Percentiles rank a stretch among this genome's conserved stretches.
Evolutionary conservation across 92 coral and sea anemone species (phyloP).

Genomic region (Hydrozoanthus gracilis): DNA sequence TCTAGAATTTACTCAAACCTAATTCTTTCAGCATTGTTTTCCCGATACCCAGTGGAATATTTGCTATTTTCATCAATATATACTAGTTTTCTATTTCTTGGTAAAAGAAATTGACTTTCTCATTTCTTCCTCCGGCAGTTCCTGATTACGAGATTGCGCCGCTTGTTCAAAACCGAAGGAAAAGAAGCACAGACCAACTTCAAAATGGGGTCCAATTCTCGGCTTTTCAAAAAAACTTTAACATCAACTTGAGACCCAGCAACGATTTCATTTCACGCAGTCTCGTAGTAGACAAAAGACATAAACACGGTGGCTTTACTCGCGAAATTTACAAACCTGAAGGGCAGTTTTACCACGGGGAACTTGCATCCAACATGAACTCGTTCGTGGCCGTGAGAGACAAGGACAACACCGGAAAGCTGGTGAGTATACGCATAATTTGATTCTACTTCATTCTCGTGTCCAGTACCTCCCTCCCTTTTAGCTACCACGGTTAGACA

Average conservation of each 20-base stretch:
- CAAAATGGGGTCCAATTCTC: slow-evolving; percentile 41
- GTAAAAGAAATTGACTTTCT: too few species aligned
- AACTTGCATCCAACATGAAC: slow-evolving; percentile 61
- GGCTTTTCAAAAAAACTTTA: slow-evolving; percentile 65
- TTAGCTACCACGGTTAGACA: too few species aligned
- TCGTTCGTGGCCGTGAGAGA: slow-evolving; percentile 85
- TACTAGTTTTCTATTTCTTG: too few species aligned
- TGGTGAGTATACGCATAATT: slow-evolving; percentile 53
- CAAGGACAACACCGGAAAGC: slow-evolving; percentile 48
- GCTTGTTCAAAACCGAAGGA: slow-evolving; percentile 49
- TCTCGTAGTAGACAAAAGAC: slow-evolving; percentile 62
- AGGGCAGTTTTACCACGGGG: slow-evolving; percentile 74
- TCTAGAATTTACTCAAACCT: too few species aligned
- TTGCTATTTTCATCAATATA: too few species aligned
- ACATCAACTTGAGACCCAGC: slow-evolving; percentile 60
- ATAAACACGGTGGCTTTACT: slow-evolving; percentile 45
- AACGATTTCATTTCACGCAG: slow-evolving; percentile 56
- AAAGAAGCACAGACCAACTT: slow-evolving; percentile 40
- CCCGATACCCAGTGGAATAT: too few species aligned
- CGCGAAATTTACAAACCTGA: slow-evolving; percentile 61
- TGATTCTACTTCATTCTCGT: background rate
- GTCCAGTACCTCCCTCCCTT: too few species aligned
- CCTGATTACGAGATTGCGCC: slow-evolving; percentile 72
- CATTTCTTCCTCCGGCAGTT: slow-evolving; percentile 28
- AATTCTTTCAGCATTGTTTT: too few species aligned